These are phyloP conservation scores for Ctenicera cuprea DNA, from an alignment of 2,888 invertebrate species.

Conservation along the genomic window DNA sequence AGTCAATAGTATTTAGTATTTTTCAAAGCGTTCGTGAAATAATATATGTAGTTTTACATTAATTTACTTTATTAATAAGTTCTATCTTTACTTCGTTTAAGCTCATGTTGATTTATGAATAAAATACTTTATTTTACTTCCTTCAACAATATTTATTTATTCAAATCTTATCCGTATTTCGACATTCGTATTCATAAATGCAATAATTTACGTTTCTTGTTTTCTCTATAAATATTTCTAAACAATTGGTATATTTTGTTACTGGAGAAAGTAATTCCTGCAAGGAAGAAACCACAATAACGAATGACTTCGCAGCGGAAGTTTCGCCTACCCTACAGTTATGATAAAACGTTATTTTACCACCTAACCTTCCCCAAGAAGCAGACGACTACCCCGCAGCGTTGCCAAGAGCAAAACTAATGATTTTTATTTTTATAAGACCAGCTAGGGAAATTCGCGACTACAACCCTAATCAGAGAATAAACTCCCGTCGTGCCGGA, in stretches of 20 bases:
- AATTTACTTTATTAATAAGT: too few relatives aligned
- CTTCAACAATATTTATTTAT: too few relatives aligned
- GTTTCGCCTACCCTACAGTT: conserved; percentile 20
- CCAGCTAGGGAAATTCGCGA: conserved; percentile 13
- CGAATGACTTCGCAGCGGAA: conserved; percentile 11
- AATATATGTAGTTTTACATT: too few relatives aligned
- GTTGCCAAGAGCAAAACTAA: conserved; percentile 14
- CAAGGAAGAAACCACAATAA: background rate
- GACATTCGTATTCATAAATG: too few relatives aligned
- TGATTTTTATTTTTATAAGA: conserved; percentile 25
- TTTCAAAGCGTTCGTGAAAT: too few relatives aligned
- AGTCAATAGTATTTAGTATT: too few relatives aligned
- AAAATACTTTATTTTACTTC: too few relatives aligned
- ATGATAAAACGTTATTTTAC: conserved; percentile 18
- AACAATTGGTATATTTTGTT: background rate
- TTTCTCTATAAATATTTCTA: too few relatives aligned
- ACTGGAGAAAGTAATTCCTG: background rate
- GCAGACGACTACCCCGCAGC: conserved; percentile 16
- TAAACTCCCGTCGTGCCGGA: background rate
- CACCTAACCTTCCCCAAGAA: conserved; percentile 31
- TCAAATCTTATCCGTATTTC: too few relatives aligned
- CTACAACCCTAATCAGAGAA: conserved; percentile 16
- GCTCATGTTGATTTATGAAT: too few relatives aligned
- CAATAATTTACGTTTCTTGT: too few relatives aligned
- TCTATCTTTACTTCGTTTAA: too few relatives aligned